Evolutionary conservation across 2,113 vertebrate species (phyloP).

Genomic region (Rissa tridactyla): DNA sequence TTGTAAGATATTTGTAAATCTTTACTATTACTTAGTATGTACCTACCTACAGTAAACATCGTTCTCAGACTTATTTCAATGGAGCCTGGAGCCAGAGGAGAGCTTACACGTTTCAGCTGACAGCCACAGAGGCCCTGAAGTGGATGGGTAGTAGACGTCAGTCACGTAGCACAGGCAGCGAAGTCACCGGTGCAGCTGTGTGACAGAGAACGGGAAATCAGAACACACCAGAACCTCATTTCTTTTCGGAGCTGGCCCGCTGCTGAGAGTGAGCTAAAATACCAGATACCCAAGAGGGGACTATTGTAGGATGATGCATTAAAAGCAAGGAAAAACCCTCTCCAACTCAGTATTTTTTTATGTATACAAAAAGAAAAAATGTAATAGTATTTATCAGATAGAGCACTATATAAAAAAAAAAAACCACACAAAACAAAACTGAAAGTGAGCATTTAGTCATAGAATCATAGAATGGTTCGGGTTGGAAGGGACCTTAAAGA

Average conservation of each 20-base stretch:
- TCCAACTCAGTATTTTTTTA: not conserved
- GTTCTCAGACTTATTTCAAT: not conserved
- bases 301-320: not conserved
- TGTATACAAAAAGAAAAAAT: not conserved
- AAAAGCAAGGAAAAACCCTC: not conserved
- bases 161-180: not conserved
- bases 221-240: not conserved
- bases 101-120: not conserved
- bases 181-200: not conserved
- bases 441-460: not conserved
- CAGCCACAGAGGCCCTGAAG: not conserved
- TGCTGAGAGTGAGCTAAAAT: not conserved
- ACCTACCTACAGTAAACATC: not conserved
- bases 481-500: no score
- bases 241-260: not conserved
- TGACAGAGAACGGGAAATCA: not conserved
- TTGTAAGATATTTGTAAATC: not conserved
- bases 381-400: not conserved
- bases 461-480: no score
- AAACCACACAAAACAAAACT: rapidly evolving
- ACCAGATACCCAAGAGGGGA: not conserved
- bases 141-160: not conserved
- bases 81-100: not conserved
- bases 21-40: not conserved
- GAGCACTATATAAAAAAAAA: not conserved